phyloP scores from a whole-genome alignment of 2,888 invertebrate genomes.

The Coecobrya sp. region DNA sequence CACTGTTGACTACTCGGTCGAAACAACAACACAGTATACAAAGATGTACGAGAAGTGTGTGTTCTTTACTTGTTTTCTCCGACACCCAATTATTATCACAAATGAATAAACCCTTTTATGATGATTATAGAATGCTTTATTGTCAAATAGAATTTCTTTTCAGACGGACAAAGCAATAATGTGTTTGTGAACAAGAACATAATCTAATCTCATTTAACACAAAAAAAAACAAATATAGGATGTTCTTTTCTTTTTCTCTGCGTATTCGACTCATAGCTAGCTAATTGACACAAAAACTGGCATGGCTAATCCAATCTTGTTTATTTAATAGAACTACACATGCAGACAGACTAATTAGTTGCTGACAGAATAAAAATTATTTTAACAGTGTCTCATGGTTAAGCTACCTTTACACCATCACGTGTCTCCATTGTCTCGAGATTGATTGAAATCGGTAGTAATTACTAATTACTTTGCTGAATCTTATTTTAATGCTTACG shows the following conservation, averaged over 20 bases:
- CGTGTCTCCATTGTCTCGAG: too few relatives aligned
- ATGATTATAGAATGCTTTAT: constrained; percentile 4
- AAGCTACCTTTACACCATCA: neutral
- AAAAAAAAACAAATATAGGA: too few relatives aligned
- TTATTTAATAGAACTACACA: constrained; percentile 10
- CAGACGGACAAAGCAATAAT: neutral
- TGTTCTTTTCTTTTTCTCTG: neutral
- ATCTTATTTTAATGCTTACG: too few relatives aligned
- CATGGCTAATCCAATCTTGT: constrained; percentile 38
- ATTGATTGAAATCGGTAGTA: too few relatives aligned
- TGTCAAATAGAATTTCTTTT: neutral
- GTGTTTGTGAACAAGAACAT: neutral
- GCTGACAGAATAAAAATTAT: neutral
- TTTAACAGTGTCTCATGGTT: too few relatives aligned
- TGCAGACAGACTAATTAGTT: constrained; percentile 35
- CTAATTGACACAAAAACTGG: constrained; percentile 17
- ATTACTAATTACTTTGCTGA: too few relatives aligned
- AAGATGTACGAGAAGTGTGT: neutral
- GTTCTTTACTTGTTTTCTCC: constrained; percentile 1
- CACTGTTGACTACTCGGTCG: neutral
- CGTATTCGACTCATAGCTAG: neutral
- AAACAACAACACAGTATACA: neutral
- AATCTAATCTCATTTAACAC: neutral
- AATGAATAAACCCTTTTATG: neutral
- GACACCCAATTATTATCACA: neutral